Evolutionary conservation across 2,113 vertebrate genomes (phyloP).

Genomic region (Pithys albifrons): DNA sequence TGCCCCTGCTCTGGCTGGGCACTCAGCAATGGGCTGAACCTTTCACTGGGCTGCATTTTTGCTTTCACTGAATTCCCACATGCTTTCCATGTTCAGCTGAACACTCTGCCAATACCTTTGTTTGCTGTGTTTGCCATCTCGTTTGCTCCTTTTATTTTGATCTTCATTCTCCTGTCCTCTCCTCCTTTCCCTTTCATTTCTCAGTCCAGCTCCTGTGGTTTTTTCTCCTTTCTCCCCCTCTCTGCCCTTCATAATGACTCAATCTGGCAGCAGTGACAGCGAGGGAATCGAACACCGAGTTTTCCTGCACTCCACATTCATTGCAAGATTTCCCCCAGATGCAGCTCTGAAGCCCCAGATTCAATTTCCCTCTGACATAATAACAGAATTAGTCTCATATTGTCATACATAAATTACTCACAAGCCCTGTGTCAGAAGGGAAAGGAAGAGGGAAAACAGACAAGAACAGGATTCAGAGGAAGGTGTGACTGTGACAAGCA

Average conservation of each 20-base stretch:
- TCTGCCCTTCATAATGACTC: constrained; percentile 72
- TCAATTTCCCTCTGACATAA: constrained; percentile 81
- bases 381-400: constrained; percentile 74
- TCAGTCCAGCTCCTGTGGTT: constrained; percentile 18
- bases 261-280: constrained; percentile 72
- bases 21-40: not conserved
- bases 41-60: not conserved
- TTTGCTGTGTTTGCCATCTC: not conserved
- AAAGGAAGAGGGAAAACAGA: constrained; percentile 12
- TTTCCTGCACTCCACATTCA: constrained; percentile 66
- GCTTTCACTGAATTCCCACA: not conserved
- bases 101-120: not conserved
- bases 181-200: not conserved
- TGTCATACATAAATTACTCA: constrained; percentile 78
- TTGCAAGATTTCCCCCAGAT: constrained; percentile 73
- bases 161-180: not conserved
- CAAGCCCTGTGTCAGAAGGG: constrained; percentile 52
- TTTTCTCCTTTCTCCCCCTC: constrained; percentile 44
- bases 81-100: not conserved
- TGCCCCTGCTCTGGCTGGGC: not conserved
- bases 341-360: constrained; percentile 69
- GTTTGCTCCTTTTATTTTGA: not conserved
- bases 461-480: constrained; percentile 24
- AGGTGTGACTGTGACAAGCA: constrained; percentile 52
- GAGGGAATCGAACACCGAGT: constrained; percentile 43